Conservation (phyloP, 2,113 vertebrate genomes). For the Micronisus gabar region DNA sequence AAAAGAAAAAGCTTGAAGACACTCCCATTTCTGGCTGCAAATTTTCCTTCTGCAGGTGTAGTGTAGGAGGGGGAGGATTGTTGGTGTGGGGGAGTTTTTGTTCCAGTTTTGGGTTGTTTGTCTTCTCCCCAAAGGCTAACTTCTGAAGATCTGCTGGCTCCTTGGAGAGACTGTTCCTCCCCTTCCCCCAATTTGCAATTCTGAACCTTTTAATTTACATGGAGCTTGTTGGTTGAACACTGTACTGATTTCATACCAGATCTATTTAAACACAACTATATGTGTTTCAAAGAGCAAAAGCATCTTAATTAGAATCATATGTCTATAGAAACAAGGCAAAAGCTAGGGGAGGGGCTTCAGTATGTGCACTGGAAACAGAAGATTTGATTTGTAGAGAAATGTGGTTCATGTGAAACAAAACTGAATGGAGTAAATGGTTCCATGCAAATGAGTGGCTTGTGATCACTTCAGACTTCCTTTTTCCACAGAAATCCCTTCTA, state of each 20-base stretch:
- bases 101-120: not conserved
- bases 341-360: not conserved
- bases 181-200: not conserved
- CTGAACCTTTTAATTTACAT: not conserved
- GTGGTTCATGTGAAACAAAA: not conserved
- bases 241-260: not conserved
- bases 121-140: not conserved
- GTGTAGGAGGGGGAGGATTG: not conserved
- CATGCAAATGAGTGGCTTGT: not conserved
- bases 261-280: not conserved
- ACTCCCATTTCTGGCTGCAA: not conserved
- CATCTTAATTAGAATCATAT: not conserved
- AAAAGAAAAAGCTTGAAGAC: not conserved
- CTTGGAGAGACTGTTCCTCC: not conserved
- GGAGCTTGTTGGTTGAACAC: not conserved
- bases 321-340: not conserved
- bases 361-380: not conserved
- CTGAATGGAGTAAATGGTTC: not conserved
- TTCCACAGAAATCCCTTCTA: not conserved
- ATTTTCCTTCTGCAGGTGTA: not conserved
- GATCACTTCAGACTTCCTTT: not conserved
- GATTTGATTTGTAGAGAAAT: not conserved
- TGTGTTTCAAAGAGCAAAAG: not conserved
- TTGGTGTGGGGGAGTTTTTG: not conserved
- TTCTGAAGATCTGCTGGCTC: not conserved